Evolutionary conservation across 2,113 vertebrate genomes (phyloP), one percentile per base, ranked within the genome.

Genomic region (Thomomys bottae): DNA sequence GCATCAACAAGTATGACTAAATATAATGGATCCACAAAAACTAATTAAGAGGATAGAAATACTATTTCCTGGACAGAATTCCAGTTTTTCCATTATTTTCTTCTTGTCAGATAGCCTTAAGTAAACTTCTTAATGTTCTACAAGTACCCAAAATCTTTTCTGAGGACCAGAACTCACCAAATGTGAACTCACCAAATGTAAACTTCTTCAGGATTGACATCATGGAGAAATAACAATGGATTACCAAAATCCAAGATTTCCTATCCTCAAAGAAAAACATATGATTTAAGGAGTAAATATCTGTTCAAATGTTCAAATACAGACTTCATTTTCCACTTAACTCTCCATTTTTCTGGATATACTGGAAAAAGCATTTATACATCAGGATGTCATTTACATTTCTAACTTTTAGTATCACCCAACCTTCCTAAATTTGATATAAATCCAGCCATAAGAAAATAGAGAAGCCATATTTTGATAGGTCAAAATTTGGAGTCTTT

Each of bases 231-330:
- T 36, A 73, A 71, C 38, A 1, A 3, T 18, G 17, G 36, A 8
- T 78, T 87, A 94, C 86, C 14, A 87, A 79, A 92, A 54, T 36
- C 1, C 32, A 77, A 34, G 3, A 72, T 85, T 76, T 92, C 77
- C 57, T 80, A 68, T 18, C 30, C n/a, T 80, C 5, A 32, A 67
- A 84, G 76, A 88, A 21, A 14, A 88, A 84, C 84, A 64, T 10
- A 24, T 63, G 42, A 32, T 49, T 49, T 89, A 68, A 77, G 34
- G 42, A 91, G 11, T 76, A 83, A 93, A 32, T 70, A 67, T 80
- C 85, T 86, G 5, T 57, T 84, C 67, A 89, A 21, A 30, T 91
- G 36, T 77, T 92, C 34, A 59, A 77, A 85, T 12, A 84, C 23
- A 84, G 57, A 84, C 7, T 81, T 83, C 77, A 85, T 75, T 78